These are phyloP conservation scores for Dioctria linearis DNA, from an alignment of 2,888 invertebrate species.

Conservation along the genomic window DNA sequence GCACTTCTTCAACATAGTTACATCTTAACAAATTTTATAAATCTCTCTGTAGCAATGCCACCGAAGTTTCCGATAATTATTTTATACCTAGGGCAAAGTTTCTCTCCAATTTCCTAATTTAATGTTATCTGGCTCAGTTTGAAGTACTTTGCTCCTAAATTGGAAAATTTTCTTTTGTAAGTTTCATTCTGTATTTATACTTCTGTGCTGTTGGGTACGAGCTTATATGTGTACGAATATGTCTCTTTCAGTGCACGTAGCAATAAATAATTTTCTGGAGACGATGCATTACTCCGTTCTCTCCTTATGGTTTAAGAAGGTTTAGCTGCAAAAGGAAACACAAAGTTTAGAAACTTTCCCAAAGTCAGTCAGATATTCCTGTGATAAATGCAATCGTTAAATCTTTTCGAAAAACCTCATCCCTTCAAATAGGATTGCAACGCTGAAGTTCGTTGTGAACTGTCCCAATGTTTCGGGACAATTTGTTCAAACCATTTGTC, in stretches of 20 bases:
- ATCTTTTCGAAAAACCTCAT: conserved; percentile 32
- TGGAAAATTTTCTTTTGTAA: conserved; percentile 15
- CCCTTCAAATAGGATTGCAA: conserved; percentile 8
- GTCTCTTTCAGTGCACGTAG: not conserved
- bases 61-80: not conserved
- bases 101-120: not conserved
- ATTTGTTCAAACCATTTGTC: conserved; percentile 40
- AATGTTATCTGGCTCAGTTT: not conserved
- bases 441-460: conserved; percentile 13
- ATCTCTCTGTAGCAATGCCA: not conserved
- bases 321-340: conserved; percentile 1
- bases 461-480: conserved; percentile 43
- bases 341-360: conserved; percentile 26
- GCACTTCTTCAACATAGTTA: not conserved
- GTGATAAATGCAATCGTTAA: conserved; percentile 50
- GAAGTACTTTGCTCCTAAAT: conserved; percentile 26
- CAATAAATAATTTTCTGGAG: not conserved
- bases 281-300: not conserved
- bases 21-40: not conserved
- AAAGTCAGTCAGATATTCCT: conserved; percentile 31
- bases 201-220: not conserved
- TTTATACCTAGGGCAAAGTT: not conserved
- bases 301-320: not conserved
- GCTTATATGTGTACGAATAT: not conserved
- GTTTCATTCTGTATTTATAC: not conserved